Evolutionary conservation across 2,888 invertebrate species (phyloP).

Genomic region (Xestia ashworthii): DNA sequence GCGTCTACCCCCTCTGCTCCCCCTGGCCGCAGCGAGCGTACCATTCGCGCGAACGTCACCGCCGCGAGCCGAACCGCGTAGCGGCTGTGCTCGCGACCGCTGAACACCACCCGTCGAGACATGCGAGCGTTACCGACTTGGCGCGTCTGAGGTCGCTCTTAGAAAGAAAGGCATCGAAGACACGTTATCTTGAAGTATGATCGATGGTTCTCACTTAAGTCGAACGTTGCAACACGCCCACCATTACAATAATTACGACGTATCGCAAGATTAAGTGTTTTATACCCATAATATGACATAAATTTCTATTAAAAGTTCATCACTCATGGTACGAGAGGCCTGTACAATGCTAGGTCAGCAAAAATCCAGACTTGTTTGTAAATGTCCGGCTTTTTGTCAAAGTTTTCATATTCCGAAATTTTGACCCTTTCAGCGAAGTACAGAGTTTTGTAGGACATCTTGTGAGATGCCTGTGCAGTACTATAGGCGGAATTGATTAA

Average conservation of each 20-base stretch:
- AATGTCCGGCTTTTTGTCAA: not conserved
- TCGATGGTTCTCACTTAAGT: not conserved
- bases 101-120: conserved; percentile 71
- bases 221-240: not conserved
- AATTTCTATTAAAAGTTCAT: not conserved
- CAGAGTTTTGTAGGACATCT: not conserved
- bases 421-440: not conserved
- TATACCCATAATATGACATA: not conserved
- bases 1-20: not conserved
- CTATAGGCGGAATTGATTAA: not conserved
- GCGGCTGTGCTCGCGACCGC: conserved; percentile 76
- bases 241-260: too few relatives aligned
- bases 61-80: conserved; percentile 78
- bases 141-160: conserved; percentile 68
- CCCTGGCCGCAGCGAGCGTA: conserved; percentile 64
- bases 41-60: conserved; percentile 82
- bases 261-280: not conserved
- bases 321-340: not conserved
- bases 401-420: not conserved
- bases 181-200: not conserved
- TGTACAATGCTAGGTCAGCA: too few relatives aligned
- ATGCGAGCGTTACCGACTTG: conserved; percentile 68
- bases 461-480: not conserved
- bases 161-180: conserved; percentile 16
- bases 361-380: too few relatives aligned